Percentiles rank a stretch among this genome's conserved stretches.
phyloP scores from a whole-genome alignment of 2,113 vertebrate genomes.

The Alexandromys fortis region DNA sequence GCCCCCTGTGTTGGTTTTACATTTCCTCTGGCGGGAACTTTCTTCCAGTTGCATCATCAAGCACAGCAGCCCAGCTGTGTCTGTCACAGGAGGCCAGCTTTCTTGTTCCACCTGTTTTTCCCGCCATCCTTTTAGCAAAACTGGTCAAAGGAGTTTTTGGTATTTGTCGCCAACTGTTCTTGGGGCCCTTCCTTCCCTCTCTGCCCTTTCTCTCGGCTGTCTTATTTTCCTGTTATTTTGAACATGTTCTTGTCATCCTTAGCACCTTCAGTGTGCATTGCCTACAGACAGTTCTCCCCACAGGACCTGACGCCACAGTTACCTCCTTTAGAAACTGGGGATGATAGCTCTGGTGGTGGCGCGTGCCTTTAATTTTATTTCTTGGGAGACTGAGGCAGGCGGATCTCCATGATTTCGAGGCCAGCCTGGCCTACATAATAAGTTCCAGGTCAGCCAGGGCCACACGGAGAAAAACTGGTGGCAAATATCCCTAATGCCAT shows the following conservation, averaged over 20 bases:
- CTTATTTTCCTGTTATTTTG: not conserved
- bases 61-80: not conserved
- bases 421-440: not conserved
- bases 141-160: not conserved
- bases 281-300: not conserved
- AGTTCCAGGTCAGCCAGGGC: not conserved
- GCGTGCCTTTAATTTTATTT: too few species aligned
- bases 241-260: not conserved
- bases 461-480: not conserved
- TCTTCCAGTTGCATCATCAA: not conserved
- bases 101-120: not conserved
- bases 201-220: not conserved
- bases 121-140: not conserved
- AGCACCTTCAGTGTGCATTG: not conserved
- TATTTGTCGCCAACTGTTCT: not conserved
- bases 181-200: too few species aligned
- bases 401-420: not conserved
- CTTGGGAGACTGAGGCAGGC: not conserved
- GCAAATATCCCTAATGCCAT: not conserved
- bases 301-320: not conserved
- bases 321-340: not conserved
- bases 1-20: not conserved
- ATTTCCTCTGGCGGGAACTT: not conserved
- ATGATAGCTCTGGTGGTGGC: not conserved
- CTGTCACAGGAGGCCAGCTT: not conserved